These are phyloP conservation scores for Hormiphora californensis DNA, from an alignment of 37 sponge, comb jelly and placozoan species.

Conservation along the genomic window DNA sequence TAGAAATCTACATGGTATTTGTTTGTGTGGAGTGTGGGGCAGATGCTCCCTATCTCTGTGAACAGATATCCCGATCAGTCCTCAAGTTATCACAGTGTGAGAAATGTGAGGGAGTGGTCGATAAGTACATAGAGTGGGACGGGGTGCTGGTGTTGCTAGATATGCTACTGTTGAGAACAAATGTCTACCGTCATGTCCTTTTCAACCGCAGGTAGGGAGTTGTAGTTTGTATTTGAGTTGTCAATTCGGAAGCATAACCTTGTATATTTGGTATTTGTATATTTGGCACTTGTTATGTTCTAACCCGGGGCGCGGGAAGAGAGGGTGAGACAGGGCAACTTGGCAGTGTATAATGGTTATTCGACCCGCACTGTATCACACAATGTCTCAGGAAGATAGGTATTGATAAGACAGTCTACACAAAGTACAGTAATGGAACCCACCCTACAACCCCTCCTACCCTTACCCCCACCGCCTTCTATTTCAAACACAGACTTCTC, in stretches of 20 bases:
- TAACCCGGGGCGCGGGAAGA: no score
- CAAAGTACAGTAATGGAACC: slow-evolving; percentile 48
- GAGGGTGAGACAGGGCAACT: no score
- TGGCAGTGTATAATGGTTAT: no score
- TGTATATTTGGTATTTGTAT: neutral
- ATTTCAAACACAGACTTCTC: slow-evolving; percentile 4
- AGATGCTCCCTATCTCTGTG: slow-evolving; percentile 9
- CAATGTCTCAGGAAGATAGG: slow-evolving; percentile 16
- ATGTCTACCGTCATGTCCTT: slow-evolving; percentile 80
- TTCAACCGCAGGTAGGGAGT: slow-evolving; percentile 63
- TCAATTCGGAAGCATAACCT: no score
- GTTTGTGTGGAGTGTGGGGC: slow-evolving; percentile 42
- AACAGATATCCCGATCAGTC: slow-evolving; percentile 44
- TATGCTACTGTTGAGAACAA: slow-evolving; percentile 67
- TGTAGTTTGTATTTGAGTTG: no score
- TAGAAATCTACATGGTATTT: no score
- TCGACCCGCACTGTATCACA: no score
- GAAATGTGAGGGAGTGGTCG: slow-evolving; percentile 62
- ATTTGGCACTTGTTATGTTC: neutral
- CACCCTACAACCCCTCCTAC: neutral
- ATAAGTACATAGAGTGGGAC: slow-evolving; percentile 87
- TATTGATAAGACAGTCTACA: neutral
- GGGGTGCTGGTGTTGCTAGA: slow-evolving; percentile 74
- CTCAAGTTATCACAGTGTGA: slow-evolving; percentile 47
- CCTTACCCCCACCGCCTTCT: neutral